These are phyloP conservation scores for Horisme vitalbata DNA, from an alignment of 2,888 invertebrate genomes.

Conservation along the genomic window DNA sequence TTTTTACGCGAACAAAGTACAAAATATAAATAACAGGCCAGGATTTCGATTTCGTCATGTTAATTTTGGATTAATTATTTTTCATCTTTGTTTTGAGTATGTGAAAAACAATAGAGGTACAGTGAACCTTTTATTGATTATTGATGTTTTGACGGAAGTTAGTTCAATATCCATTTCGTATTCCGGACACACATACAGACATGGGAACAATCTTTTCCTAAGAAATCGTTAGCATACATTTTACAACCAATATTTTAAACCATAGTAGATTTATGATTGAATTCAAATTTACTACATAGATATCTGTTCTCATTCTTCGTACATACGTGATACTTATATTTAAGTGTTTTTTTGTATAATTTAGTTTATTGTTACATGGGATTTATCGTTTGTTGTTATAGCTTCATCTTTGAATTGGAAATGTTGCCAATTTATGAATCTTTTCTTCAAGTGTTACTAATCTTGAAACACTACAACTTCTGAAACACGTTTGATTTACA, in stretches of 20 bases:
- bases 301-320: slow-evolving; percentile 25
- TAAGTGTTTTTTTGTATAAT: slow-evolving; percentile 25
- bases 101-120: background rate
- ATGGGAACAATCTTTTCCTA: slow-evolving; percentile 3
- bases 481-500: too few relatives aligned
- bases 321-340: slow-evolving; percentile 23
- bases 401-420: slow-evolving; percentile 14
- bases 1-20: too few relatives aligned
- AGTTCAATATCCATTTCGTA: slow-evolving; percentile 6
- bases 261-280: slow-evolving; percentile 26
- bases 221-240: slow-evolving; percentile 12
- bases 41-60: too few relatives aligned
- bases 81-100: too few relatives aligned
- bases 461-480: too few relatives aligned
- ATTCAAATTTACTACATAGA: slow-evolving; percentile 28
- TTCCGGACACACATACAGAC: slow-evolving; percentile 2
- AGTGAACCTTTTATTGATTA: slow-evolving; percentile 8
- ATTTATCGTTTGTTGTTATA: slow-evolving; percentile 32
- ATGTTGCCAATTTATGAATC: background rate
- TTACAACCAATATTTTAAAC: slow-evolving; percentile 27
- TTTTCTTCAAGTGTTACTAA: slow-evolving; percentile 1
- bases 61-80: too few relatives aligned
- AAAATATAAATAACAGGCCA: too few relatives aligned
- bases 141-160: background rate
- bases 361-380: slow-evolving; percentile 4